Conservation (phyloP, 2,888 invertebrate genomes). For the Drosophila barbarae region DNA sequence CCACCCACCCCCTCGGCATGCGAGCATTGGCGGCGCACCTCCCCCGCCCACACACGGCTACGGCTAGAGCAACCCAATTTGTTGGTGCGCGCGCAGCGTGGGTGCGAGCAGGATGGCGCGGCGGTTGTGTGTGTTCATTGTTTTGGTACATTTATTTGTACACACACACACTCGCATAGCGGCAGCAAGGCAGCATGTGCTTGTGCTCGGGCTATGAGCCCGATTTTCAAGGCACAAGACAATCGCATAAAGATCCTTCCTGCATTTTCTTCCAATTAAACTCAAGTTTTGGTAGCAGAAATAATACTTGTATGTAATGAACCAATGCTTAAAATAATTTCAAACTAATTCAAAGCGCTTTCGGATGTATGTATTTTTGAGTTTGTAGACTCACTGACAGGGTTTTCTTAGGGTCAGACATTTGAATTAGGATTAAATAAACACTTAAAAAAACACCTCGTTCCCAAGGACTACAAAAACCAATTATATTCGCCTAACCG, state of each 20-base stretch:
- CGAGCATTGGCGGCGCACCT: conserved; percentile 14
- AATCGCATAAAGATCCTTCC: background rate
- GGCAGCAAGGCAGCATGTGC: conserved; percentile 11
- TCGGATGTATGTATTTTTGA: rapidly evolving
- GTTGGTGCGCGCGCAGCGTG: conserved; percentile 40
- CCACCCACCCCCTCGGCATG: conserved; percentile 12
- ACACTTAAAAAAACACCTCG: background rate
- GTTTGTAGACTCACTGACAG: background rate
- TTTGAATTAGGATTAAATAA: background rate
- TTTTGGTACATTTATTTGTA: conserved; percentile 69
- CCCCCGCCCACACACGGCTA: conserved; percentile 8
- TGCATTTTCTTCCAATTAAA: background rate
- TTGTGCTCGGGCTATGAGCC: background rate
- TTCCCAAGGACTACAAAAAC: background rate
- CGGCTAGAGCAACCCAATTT: conserved; percentile 59
- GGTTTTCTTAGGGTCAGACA: background rate
- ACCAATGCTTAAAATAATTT: background rate
- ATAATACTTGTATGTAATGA: background rate
- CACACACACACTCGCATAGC: conserved; percentile 47
- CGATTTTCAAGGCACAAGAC: conserved; percentile 11
- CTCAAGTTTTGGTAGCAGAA: background rate
- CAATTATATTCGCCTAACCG: background rate
- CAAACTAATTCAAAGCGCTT: background rate
- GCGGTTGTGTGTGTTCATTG: conserved; percentile 55
- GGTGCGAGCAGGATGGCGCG: conserved; percentile 22